Percentiles rank a stretch among this genome's conserved stretches.
Conservation (phyloP, 1,140 invertebrate genomes). For the Phymorhynchus buccinoides region DNA sequence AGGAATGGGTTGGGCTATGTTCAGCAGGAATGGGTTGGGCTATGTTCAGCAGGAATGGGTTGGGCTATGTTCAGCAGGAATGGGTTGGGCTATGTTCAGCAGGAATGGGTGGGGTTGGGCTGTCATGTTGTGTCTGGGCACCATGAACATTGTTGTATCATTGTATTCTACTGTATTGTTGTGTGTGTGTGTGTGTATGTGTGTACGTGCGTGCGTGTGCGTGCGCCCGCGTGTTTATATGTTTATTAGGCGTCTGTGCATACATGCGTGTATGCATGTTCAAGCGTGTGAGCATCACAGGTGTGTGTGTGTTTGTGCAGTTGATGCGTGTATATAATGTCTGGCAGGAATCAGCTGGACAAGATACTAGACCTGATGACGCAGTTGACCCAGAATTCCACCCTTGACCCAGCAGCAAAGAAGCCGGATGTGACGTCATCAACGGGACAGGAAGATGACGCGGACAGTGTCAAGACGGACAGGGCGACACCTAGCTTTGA, state of each 20-base stretch:
- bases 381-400: neutral
- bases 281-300: neutral
- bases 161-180: neutral
- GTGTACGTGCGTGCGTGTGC: neutral
- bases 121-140: too few relatives aligned
- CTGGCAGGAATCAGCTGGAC: conserved; percentile 2
- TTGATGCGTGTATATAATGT: neutral
- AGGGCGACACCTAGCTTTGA: neutral
- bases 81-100: too few relatives aligned
- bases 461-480: neutral
- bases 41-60: too few relatives aligned
- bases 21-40: too few relatives aligned
- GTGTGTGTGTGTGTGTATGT: neutral
- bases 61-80: too few relatives aligned
- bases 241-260: neutral
- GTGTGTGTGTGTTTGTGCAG: neutral
- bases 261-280: neutral
- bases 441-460: neutral
- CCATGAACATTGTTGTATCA: too few relatives aligned
- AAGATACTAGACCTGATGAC: conserved; percentile 12
- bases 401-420: neutral
- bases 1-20: too few relatives aligned
- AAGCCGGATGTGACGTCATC: neutral
- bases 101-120: too few relatives aligned
- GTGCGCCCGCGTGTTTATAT: neutral